Base-by-base conservation (phyloP, 23 tunicate species). In the Ascidia mentula region DNA sequence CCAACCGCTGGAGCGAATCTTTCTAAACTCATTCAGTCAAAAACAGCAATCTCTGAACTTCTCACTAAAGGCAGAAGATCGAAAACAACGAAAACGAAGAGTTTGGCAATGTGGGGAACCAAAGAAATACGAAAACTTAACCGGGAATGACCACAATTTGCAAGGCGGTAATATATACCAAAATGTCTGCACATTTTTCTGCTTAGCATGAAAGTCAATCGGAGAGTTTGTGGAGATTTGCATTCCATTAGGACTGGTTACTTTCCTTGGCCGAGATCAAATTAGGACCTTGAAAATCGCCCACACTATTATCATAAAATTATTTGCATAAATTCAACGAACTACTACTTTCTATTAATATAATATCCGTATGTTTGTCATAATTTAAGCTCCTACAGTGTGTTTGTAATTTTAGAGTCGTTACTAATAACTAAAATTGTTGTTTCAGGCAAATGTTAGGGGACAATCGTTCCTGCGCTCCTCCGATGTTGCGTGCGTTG, bases 21-120 rank as follows among this genome's bases (percentile, higher is more conserved):
- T 32, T 28, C 84, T 24, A 76, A 77, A 76, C 60, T 75, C 37
- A 70, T 93, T 24, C 89, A 93, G 30, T 34, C 72, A 20, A 79
- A 80, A 60, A 70, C 77, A 17, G 59, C 92, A 24, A 93, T 93
- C 36, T 59, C 36, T 37, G 85, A 93, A 6, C 71, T 93, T 38
- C 75, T 93, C 46, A 87, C 85, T 2, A 89, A 93, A 72, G 98
- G 98, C n/a, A 61, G 94, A 30, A 40, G 94, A 22, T 88, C 93
- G 15, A 93, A 88, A 79, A 84, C 83, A 0, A 60, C 74, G 71
- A 93, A 93, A 73, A 93, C 98, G 38, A 93, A 88, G 70, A 93
- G 89, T 36, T 69, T 93, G 37, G 89, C 98, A 7, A 60, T 88
- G 6, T 93, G 98, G 98, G 89, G 79, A 35, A 93, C 94, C 5